A percentile compares a stretch with the other conserved stretches of the same genome.
phyloP scores from a whole-genome alignment of 1,140 invertebrate genomes.

The Cepaea nemoralis region DNA sequence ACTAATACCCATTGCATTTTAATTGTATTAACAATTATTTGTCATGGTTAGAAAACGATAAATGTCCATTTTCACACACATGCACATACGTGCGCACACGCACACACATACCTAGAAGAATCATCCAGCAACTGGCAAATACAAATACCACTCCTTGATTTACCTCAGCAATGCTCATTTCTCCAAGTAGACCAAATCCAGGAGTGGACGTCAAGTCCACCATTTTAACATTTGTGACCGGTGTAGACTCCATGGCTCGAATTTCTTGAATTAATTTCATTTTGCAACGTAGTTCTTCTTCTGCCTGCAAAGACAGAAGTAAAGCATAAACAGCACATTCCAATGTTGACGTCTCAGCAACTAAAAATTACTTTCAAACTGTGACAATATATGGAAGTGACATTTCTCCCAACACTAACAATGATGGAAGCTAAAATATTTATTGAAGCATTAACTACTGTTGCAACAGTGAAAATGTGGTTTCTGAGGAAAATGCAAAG shows the following conservation, averaged over 20 bases:
- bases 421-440: too few species aligned
- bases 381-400: too few species aligned
- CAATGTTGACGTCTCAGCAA: too few species aligned
- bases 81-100: neutral
- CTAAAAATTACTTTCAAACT: too few species aligned
- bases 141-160: slow-evolving; percentile 34
- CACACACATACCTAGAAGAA: slow-evolving; percentile 13
- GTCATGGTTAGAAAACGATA: too few species aligned
- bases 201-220: slow-evolving; percentile 69
- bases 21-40: too few species aligned
- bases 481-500: too few species aligned
- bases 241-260: slow-evolving; percentile 68
- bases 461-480: too few species aligned
- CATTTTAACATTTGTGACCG: slow-evolving; percentile 64
- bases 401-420: too few species aligned
- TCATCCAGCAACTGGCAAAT: neutral
- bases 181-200: slow-evolving; percentile 68
- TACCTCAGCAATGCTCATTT: slow-evolving; percentile 72
- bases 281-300: slow-evolving; percentile 69
- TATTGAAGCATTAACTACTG: too few species aligned
- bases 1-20: too few species aligned
- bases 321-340: neutral
- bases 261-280: slow-evolving; percentile 72
- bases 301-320: slow-evolving; percentile 57
- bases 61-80: too few species aligned